These are phyloP conservation scores for Tinea pellionella DNA, from an alignment of 2,888 invertebrate species.

Conservation along the genomic window DNA sequence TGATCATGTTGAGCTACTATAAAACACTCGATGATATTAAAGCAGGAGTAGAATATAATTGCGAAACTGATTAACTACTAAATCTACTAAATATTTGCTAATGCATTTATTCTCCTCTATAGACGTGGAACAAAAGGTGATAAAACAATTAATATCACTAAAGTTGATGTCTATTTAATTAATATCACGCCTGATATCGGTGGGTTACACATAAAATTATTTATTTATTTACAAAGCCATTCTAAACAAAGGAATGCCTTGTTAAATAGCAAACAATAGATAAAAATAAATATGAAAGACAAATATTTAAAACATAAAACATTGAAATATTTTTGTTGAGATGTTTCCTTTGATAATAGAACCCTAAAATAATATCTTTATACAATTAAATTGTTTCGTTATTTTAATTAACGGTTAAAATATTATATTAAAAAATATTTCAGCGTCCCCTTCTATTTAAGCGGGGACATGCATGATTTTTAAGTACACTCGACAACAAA, in stretches of 20 bases:
- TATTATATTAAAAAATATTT: slow-evolving; percentile 52
- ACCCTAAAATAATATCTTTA: slow-evolving; percentile 53
- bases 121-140: too few species aligned
- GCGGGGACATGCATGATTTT: slow-evolving; percentile 44
- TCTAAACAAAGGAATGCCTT: not conserved
- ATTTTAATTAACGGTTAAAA: slow-evolving; percentile 54
- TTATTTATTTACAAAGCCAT: not conserved
- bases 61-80: too few species aligned
- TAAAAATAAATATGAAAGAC: slow-evolving; percentile 1
- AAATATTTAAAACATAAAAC: not conserved
- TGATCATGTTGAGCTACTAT: too few species aligned
- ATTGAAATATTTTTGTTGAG: slow-evolving; percentile 1
- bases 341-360: slow-evolving; percentile 12
- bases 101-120: too few species aligned
- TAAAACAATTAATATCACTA: too few species aligned
- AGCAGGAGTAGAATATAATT: too few species aligned
- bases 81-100: too few species aligned
- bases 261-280: slow-evolving; percentile 1
- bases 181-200: too few species aligned
- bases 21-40: too few species aligned
- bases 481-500: slow-evolving; percentile 32
- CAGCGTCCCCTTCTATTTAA: slow-evolving; percentile 37
- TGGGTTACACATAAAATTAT: too few species aligned
- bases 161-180: too few species aligned
- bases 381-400: slow-evolving; percentile 57